Evolutionary conservation across 2,113 vertebrate species (phyloP), one percentile per base, ranked within the genome.

Genomic region (Chaenogobius annularis): DNA sequence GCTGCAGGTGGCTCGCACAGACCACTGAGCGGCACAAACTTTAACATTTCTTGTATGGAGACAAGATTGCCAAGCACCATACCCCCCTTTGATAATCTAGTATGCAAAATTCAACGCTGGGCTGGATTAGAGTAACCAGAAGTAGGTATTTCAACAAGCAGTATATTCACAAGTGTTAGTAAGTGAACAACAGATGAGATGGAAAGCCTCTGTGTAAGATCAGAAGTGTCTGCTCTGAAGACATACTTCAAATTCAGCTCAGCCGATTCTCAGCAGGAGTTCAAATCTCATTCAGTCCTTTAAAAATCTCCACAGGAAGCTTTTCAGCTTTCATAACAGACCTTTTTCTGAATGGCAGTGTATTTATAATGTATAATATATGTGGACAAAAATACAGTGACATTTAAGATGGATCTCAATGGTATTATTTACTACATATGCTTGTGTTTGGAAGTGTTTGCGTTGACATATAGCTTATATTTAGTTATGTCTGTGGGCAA

Each of bases 231-330:
- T 14, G 35, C 35, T 61, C 58, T 61, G 23, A 61, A 61, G 58
- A 35, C 58, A 61, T 61, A 61, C 58, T 61, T 61, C 58, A 61
- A 61, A 61, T 61, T 35, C 58, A 31, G 26, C 26, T 61, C 26
- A 61, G 58, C 26, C 4, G 13, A 17, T 31, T 35, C 58, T 35
- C 58, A 61, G 58, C 58, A 35, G 13, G 58, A 61, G 13, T 12
- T 26, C 23, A 35, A 35, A 61, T 35, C 58, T 61, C 26, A 61
- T 61, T 61, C 58, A 61, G 14, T 61, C 23, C 58, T 61, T 35
- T 61, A 61, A 61, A 13, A 61, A 35, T 17, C 58, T 61, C 58
- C 58, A 61, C 58, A 35, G 58, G 58, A 61, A 31, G 58, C 58
- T 61, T 35, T 61, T 61, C 26, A 35, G 17, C 58, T 61, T 61